Percentiles rank a stretch among this genome's conserved stretches.
Conservation (phyloP, 1,140 invertebrate species). For the Lasioglossum baleicum region DNA sequence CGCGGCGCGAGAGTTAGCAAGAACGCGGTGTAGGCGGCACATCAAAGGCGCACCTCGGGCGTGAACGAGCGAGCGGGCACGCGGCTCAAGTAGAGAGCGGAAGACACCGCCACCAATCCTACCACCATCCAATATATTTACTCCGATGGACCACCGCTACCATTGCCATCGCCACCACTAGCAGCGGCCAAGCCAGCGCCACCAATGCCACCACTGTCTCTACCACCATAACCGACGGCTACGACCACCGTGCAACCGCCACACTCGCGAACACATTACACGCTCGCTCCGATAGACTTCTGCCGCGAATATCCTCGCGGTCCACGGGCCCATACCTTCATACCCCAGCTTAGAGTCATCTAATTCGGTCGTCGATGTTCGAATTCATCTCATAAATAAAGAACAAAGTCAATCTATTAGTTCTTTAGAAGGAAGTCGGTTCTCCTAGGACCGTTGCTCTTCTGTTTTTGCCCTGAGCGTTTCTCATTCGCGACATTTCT, state of each 20-base stretch:
- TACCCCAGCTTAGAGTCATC: no score
- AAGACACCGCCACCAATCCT: constrained; percentile 77
- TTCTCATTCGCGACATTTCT: no score
- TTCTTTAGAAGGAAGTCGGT: no score
- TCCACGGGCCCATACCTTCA: no score
- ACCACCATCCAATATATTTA: constrained; percentile 75
- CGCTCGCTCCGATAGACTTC: constrained; percentile 24
- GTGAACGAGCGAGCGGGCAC: constrained; percentile 78
- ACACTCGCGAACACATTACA: constrained; percentile 17
- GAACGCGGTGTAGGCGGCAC: constrained; percentile 76
- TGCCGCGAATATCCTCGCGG: background rate
- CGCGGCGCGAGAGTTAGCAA: constrained; percentile 70
- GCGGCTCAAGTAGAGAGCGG: constrained; percentile 77
- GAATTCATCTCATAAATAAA: no score
- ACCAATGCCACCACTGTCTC: constrained; percentile 39
- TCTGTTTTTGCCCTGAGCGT: no score
- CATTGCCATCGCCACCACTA: constrained; percentile 54
- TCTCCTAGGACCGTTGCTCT: no score
- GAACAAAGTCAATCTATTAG: no score
- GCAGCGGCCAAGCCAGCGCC: constrained; percentile 22
- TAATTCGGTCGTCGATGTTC: no score
- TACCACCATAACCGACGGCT: constrained; percentile 40
- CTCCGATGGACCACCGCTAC: constrained; percentile 74
- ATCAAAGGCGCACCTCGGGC: constrained; percentile 78
- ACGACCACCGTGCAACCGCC: constrained; percentile 51